Conservation (phyloP, 2,113 vertebrate species). For the Mustela nigripes region DNA sequence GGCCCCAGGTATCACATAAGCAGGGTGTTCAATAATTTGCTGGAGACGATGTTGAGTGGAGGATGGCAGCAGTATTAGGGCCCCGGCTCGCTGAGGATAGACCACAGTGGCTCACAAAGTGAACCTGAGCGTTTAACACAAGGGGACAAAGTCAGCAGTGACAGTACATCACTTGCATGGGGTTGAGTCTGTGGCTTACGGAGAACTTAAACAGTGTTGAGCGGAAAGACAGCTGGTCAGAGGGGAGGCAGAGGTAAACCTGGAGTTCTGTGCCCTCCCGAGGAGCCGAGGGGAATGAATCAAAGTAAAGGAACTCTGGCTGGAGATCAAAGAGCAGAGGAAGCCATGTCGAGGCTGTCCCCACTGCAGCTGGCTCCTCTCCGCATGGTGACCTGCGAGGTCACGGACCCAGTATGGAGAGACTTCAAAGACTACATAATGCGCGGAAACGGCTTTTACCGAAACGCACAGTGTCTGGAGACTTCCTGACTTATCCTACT, state of each 20-base stretch:
- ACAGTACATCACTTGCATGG: neutral
- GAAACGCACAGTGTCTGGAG: neutral
- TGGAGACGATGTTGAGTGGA: neutral
- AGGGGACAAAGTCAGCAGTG: neutral
- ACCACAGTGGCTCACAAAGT: neutral
- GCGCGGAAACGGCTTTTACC: neutral
- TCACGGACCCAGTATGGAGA: neutral
- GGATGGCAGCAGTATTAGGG: neutral
- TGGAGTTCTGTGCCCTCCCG: neutral
- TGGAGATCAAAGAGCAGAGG: constrained; percentile 70
- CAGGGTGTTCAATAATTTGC: neutral
- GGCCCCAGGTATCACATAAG: neutral
- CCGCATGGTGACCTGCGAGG: constrained; percentile 44
- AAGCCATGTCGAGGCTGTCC: neutral
- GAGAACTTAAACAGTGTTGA: neutral
- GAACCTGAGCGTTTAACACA: neutral
- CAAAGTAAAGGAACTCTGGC: constrained; percentile 70
- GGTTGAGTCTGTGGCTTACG: neutral
- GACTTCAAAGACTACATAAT: constrained; percentile 56
- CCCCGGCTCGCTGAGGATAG: neutral
- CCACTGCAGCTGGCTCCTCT: neutral
- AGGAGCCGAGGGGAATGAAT: constrained; percentile 42
- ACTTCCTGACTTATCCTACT: neutral
- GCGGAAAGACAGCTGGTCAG: neutral
- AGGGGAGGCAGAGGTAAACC: constrained; percentile 20